These are phyloP conservation scores for Periophthalmus modestus DNA, from an alignment of 2,113 vertebrate genomes.

Conservation along the genomic window DNA sequence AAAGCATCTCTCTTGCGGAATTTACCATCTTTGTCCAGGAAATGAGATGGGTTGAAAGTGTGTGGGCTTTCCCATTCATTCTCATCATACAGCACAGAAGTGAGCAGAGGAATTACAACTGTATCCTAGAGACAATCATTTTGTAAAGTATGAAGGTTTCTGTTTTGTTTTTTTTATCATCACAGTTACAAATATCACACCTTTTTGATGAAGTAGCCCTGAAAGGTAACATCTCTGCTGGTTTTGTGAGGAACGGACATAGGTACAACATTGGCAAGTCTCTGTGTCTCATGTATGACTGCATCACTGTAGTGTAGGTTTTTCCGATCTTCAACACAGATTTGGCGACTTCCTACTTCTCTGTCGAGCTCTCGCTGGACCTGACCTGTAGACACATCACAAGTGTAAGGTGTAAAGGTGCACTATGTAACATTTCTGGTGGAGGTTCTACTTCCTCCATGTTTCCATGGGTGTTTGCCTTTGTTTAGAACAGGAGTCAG, in stretches of 20 bases:
- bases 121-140: constrained; percentile 56
- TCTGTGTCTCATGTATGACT: constrained; percentile 75
- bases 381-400: constrained; percentile 45
- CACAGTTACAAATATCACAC: constrained; percentile 5
- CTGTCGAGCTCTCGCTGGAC: constrained; percentile 71
- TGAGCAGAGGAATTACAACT: constrained; percentile 63
- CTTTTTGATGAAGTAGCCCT: constrained; percentile 49
- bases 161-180: background rate
- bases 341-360: constrained; percentile 59
- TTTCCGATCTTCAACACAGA: constrained; percentile 58
- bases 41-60: constrained; percentile 71
- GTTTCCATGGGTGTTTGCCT: no score
- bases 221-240: constrained; percentile 57
- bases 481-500: no score
- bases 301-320: constrained; percentile 69
- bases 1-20: constrained; percentile 71
- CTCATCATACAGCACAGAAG: constrained; percentile 71
- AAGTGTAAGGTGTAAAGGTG: no score
- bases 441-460: no score
- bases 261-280: constrained; percentile 63
- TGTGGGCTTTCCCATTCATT: constrained; percentile 70
- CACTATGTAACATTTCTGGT: no score
- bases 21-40: constrained; percentile 64
- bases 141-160: background rate
- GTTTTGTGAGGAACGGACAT: constrained; percentile 48